Evolutionary conservation across 2,888 invertebrate species (phyloP), one percentile per base, ranked within the genome.

Genomic region (Anorthoa munda): DNA sequence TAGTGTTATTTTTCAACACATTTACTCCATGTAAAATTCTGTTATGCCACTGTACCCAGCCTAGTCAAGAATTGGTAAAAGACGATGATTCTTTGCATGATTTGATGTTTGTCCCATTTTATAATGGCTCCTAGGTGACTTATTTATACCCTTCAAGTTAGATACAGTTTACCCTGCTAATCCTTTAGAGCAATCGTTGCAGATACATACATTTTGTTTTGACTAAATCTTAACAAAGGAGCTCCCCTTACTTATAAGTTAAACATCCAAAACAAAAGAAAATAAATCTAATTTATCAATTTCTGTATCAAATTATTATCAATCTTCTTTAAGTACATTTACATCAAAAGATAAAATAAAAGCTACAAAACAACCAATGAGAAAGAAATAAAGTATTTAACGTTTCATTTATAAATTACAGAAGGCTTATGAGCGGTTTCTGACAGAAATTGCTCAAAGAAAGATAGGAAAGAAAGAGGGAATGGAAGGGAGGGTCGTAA

Each of bases 351-450:
- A 81, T 71, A 53, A 74, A 76, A 75, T 51, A 60, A 60, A 80
- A 1, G 50, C 66, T 59, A 18, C 26, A 45, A 68, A 63, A 51
- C 60, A 58, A 72, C 59, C 69, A 75, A 69, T 83, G 45, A 63
- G n/a, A 73, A 46, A 53, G 56, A 61, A 79, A 82, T 77, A 72
- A 82, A 75, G 60, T 72, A 73, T 75, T 50, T 45, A 61, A 56
- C 71, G 55, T 81, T 81, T 75, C 69, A 84, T 82, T 82, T 78
- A 69, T 75, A 82, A 87, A 85, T 85, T 85, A 85, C 75, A 70
- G 76, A 79, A 82, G 82, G 87, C 77, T 76, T 78, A 76, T 72
- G 58, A 71, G 66, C 61, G 65, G 65, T 70, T 82, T 72, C 69
- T 69, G 71, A 63, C 65, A 67, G 51, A 78, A 87, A 82, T 78